Evolutionary conservation across 2,797 vertebrate species (phyloP), one percentile per base, ranked within the genome.

Genomic region (Triplophysa bombifrons): DNA sequence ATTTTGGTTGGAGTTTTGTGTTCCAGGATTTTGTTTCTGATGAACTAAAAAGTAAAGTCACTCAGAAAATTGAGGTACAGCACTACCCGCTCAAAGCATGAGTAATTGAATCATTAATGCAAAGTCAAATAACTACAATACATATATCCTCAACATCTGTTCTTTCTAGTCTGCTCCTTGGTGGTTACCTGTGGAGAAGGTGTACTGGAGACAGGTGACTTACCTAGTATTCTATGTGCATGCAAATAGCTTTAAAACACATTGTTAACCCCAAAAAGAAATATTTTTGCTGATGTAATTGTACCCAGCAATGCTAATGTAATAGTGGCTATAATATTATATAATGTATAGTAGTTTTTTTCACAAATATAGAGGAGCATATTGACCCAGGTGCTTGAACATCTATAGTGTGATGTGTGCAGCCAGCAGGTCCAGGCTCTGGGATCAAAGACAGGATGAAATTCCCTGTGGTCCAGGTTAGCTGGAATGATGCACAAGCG

Each of bases 1-100:
- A 60, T 0, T 99, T 98, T 68, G 96, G 96, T 1, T 98, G 98
- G 97, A 98, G 98, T 89, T 99, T 99, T 88, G 97, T 99, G 75
- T 99, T 99, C 87, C 94, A 98, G 85, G 96, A 98, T 85, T 97
- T 98, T 73, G 96, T 98, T 53, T 86, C 96, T 0, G 91, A 94
- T 50, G 95, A 96, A 64, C 90, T 96, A 86, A 97, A 94, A 90
- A 94, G 91, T 85, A 97, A 95, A 92, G 94, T 95, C 25, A 95
- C 93, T 2, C 92, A 94, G 85, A 96, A 90, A 58, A 94, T 98
- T 82, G 91, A 97, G 95, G 97, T 98, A 84, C 25, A 27, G 25
- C 3, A 27, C 48, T 16, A 75, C 17, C 2, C 19, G 61, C 13
- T 14, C 8, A 60, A 27, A 44, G 48, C 17, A 44, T 20, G 11